Base-by-base conservation (phyloP, 2,113 vertebrate genomes). In the Halcyon senegalensis region DNA sequence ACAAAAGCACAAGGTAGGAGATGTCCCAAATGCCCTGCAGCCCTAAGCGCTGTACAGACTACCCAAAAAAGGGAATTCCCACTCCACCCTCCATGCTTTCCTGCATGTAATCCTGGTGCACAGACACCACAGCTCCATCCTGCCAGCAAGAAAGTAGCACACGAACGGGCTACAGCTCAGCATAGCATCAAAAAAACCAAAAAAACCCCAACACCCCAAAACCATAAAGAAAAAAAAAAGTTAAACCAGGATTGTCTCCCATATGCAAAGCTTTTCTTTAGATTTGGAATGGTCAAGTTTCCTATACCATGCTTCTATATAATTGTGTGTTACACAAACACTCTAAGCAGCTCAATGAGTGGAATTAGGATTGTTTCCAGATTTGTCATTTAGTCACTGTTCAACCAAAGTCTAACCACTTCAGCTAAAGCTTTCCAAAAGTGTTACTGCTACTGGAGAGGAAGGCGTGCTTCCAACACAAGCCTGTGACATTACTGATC, bases 91-190 rank as follows among this genome's bases (percentile, higher is more conserved):
- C 62, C 27, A 55, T 0, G 0, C 19, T 68, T 58, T 60, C 30
- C 25, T 33, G 14, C 2, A 1, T 24, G 46, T 31, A 87, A 24
- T 55, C 43, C 53, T 2, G 1, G 50, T 18, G 28, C 43, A 79
- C 0, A 1, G 43, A 48, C 58, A 25, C 27, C 0, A 0, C 13
- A 80, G 23, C 44, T 80, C 76, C 3, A 1, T 24, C 37, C 17
- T 30, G 46, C 25, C 4, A 3, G 33, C 31, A 72, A 79, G 50
- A 30, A 50, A 30, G 46, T 8, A 73, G 33, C 41, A 53, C 16
- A 44, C 19, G 17, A 72, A 53, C 13, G 75, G 27, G 51, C 35
- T 78, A 44, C 68, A 87, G 56, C 37, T 63, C 48, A 77, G 20
- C 35, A 44, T 7, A 10, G 16, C 14, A 60, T 56, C 33, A 58